A percentile compares a stretch with the other conserved stretches of the same genome.
Conservation (phyloP, 2,888 invertebrate genomes). For the Sphinx pinastri region DNA sequence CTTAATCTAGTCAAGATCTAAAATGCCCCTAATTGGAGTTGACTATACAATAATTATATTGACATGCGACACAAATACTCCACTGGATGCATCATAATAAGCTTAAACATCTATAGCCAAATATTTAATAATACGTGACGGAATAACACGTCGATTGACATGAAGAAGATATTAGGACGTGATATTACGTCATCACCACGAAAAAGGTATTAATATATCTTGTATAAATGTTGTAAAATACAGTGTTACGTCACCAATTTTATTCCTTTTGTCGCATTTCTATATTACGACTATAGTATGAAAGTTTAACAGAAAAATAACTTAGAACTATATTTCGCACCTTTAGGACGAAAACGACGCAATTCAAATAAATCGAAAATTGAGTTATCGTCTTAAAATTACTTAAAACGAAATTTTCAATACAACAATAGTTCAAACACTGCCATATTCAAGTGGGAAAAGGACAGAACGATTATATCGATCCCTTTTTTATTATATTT, state of each 20-base stretch:
- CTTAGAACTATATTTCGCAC: constrained; percentile 11
- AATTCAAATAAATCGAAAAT: too few species aligned
- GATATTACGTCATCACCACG: too few species aligned
- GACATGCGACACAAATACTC: background rate
- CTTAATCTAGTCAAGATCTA: constrained; percentile 20
- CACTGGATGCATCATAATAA: constrained; percentile 2
- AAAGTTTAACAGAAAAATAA: constrained; percentile 29
- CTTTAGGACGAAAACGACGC: too few species aligned
- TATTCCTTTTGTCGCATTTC: background rate
- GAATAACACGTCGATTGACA: background rate
- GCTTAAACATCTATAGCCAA: background rate
- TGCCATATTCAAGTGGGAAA: too few species aligned
- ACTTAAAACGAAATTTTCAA: too few species aligned
- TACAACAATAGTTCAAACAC: too few species aligned
- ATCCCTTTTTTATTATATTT: too few species aligned
- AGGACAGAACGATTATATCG: too few species aligned
- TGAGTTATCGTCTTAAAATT: too few species aligned
- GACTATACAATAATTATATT: constrained; percentile 32
- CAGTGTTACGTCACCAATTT: too few species aligned
- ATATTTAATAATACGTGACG: background rate
- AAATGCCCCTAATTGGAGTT: constrained; percentile 1
- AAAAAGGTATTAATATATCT: too few species aligned
- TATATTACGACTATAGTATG: constrained; percentile 34
- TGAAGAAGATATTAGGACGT: background rate
- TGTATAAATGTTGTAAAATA: too few species aligned